Evolutionary conservation across 2,888 invertebrate species (phyloP), one percentile per base, ranked within the genome.

Genomic region (Drosophila falleni): DNA sequence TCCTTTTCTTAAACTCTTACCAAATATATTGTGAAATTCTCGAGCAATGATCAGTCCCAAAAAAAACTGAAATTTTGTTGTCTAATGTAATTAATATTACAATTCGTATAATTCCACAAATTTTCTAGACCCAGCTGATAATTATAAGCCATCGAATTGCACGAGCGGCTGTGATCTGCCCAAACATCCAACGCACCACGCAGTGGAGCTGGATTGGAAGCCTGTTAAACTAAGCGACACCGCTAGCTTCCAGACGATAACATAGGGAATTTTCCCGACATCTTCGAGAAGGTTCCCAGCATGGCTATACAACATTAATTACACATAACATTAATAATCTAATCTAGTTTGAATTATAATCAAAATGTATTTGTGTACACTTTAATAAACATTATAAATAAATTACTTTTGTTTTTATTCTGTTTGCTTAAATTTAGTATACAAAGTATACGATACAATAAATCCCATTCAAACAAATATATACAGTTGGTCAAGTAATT

Each of bases 181-280:
- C 56, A 59, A 76, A 44, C 60, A 64, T 1, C 71, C 62, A 23
- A 60, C 65, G 8, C 71, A 78, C 51, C 89, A 82, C 31, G 83
- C 83, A 37, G 74, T 89, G 5, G 79, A 80, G 31, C 42, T 90
- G 19, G 78, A 71, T 60, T 90, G 89, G 89, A 80, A 85, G 70
- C 84, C 86, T 10, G 50, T 47, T 0, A 47, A 68, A 9, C 55
- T 73, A 0, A 63, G 39, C 46, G 84, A 86, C 31, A 80, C 81
- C 5, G 74, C 71, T 31, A 55, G 69, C 33, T 81, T 83, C 49
- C 72, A 81, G 49, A 83, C 75, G 9, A 66, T 79, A 47, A 59
- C 64, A 49, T 71, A 81, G 26, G 6, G 35, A 4, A 3, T 11
- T 31, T 31, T 11, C 1, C 1, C 5, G 42, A 16, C 19, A 42